phyloP scores from a whole-genome alignment of 2,888 invertebrate species.

The Dasypogon diadema region DNA sequence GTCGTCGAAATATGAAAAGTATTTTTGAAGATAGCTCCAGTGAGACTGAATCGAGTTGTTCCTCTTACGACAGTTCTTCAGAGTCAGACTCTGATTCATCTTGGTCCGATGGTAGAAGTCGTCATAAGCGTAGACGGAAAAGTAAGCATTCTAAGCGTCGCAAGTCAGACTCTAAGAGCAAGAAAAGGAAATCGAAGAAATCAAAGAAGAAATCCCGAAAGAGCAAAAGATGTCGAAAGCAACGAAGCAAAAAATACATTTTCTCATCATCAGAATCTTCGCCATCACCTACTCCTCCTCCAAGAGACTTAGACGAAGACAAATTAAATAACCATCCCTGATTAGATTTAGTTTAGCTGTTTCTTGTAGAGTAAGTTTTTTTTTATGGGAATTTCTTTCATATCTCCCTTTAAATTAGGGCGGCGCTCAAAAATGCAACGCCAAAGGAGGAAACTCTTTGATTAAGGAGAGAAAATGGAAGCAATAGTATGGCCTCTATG shows the following conservation, averaged over 20 bases:
- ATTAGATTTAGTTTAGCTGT: conserved; percentile 32
- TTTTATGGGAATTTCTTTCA: conserved; percentile 17
- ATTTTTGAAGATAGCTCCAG: conserved; percentile 52
- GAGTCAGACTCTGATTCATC: conserved; percentile 35
- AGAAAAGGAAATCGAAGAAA: conserved; percentile 35
- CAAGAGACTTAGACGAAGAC: background rate
- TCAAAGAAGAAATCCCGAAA: conserved; percentile 37
- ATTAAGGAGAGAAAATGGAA: conserved; percentile 13
- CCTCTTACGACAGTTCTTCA: conserved; percentile 26
- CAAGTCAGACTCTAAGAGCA: conserved; percentile 21
- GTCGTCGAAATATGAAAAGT: conserved; percentile 39
- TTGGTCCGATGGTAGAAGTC: conserved; percentile 38
- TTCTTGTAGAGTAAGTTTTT: conserved; percentile 30
- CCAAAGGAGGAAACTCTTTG: background rate
- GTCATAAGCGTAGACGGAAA: conserved; percentile 18
- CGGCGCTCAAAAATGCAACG: background rate
- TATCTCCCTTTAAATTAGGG: conserved; percentile 11
- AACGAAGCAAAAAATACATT: conserved; percentile 32
- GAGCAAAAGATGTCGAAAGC: conserved; percentile 27
- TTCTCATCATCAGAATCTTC: conserved; percentile 24
- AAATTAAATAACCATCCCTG: background rate
- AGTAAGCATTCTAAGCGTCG: conserved; percentile 17
- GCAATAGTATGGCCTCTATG: conserved; percentile 26
- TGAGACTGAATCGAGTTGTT: conserved; percentile 12
- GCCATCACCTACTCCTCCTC: conserved; percentile 12